Conservation (phyloP, 2,888 invertebrate species). For the Parnassius glacialis region DNA sequence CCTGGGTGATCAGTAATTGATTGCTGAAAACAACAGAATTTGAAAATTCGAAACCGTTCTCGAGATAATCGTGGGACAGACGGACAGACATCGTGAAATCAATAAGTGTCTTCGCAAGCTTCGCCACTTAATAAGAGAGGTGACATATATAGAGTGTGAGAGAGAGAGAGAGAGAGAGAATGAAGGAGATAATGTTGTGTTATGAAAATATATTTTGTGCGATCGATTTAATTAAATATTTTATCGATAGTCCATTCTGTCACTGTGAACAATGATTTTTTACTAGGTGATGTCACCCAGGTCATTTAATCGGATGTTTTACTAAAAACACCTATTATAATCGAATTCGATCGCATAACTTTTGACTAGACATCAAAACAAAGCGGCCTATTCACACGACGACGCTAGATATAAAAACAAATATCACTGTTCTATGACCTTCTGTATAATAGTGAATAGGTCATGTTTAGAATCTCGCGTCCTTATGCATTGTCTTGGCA, state of each 20-base stretch:
- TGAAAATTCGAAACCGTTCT: too few species aligned
- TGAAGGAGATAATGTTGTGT: too few species aligned
- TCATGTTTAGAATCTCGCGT: slow-evolving; percentile 36
- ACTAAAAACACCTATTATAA: slow-evolving; percentile 26
- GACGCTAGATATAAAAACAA: slow-evolving; percentile 41
- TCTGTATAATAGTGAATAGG: slow-evolving; percentile 36
- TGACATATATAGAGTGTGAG: too few species aligned
- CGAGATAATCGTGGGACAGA: too few species aligned
- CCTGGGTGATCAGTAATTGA: too few species aligned
- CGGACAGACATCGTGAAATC: too few species aligned
- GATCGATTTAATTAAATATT: background rate
- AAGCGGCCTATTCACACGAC: slow-evolving; percentile 36
- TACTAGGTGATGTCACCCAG: slow-evolving; percentile 12
- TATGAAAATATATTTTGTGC: background rate
- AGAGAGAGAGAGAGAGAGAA: too few species aligned
- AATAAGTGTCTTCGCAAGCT: too few species aligned
- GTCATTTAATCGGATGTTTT: slow-evolving; percentile 26
- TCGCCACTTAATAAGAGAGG: too few species aligned
- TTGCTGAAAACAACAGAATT: too few species aligned
- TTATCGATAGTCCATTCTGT: slow-evolving; percentile 4
- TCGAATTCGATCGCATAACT: slow-evolving; percentile 21
- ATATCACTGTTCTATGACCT: slow-evolving; percentile 40
- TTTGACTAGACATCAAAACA: slow-evolving; percentile 27
- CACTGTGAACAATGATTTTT: slow-evolving; percentile 16
- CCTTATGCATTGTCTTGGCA: slow-evolving; percentile 33